Conservation (phyloP, 2,888 invertebrate species). For the Dasysyrphus tricinctus region DNA sequence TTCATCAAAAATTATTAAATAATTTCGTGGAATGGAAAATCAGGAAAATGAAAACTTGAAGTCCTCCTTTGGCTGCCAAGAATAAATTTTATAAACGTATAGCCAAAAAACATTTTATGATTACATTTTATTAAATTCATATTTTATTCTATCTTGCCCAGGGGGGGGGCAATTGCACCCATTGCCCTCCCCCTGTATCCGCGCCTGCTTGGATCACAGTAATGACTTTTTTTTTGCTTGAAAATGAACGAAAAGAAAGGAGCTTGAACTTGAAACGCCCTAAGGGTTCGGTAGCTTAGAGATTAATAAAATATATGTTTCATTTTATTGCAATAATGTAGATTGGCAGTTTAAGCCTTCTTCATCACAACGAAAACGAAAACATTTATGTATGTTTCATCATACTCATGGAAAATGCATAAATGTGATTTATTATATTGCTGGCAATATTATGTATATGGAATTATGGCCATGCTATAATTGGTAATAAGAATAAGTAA, state of each 20-base stretch:
- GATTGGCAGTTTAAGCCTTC: constrained; percentile 11
- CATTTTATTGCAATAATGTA: constrained; percentile 17
- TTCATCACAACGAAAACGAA: neutral
- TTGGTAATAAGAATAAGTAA: neutral
- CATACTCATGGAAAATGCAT: constrained; percentile 11
- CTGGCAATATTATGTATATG: neutral
- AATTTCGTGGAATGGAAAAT: too few species aligned
- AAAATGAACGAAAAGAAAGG: neutral
- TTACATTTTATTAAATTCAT: too few species aligned
- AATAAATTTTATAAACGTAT: too few species aligned
- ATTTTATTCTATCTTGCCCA: too few species aligned
- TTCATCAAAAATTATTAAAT: too few species aligned
- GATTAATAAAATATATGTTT: constrained; percentile 23
- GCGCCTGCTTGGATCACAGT: constrained; percentile 1
- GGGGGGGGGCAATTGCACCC: too few species aligned
- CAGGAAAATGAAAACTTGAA: too few species aligned
- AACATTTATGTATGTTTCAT: neutral
- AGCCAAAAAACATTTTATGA: too few species aligned
- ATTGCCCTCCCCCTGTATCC: too few species aligned
- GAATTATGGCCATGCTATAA: neutral
- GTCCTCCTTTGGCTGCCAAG: too few species aligned
- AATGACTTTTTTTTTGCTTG: neutral
- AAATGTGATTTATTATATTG: constrained; percentile 23
- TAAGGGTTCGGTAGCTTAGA: neutral
- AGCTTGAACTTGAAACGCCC: too few species aligned